Evolutionary conservation across 2,113 vertebrate genomes (phyloP), one percentile per base, ranked within the genome.

Genomic region (Malurus melanocephalus): DNA sequence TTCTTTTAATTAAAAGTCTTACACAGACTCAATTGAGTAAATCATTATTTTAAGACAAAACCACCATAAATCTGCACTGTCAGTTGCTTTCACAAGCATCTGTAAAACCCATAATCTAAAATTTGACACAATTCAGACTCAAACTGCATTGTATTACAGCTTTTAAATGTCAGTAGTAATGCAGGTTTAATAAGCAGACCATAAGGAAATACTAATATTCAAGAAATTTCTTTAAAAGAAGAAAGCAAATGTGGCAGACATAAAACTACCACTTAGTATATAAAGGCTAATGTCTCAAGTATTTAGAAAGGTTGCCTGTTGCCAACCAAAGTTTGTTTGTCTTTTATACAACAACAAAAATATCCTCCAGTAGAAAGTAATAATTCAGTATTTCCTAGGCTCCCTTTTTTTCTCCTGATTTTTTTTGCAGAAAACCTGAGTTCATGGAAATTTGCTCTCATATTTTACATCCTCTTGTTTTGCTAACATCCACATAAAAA

Each of bases 41-140:
- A 24, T 2, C 28, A n/a, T 57, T 84, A 27, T 65, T 38, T 49
- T 72, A 46, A 66, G 26, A 53, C 6, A 64, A 85, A 90, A 23
- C 1, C 23, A 77, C 7, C 2, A 1, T 21, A 72, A 78, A 68
- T 38, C 28, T 0, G 0, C 43, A 51, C 3, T 26, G 22, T 43
- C 38, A 49, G 16, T 49, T 67, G 49, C 40, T 60, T 42, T 75
- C 24, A 53, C 3, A 56, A 55, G 18, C 8, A 7, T 28, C 69
- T 49, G 57, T 67, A 73, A 85, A 88, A 46, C 6, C 11, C 28
- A 22, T 35, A 55, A 61, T 61, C 33, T 73, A 79, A 77, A 92
- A 73, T 85, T n/a, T 81, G 48, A 81, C 33, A 35, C 7, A 27
- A 3, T 64, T 88, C 61, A 64, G 43, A 72, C 14, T 61, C 40